phyloP scores from a whole-genome alignment of 2,888 invertebrate species.

The Eupithecia exiguata region DNA sequence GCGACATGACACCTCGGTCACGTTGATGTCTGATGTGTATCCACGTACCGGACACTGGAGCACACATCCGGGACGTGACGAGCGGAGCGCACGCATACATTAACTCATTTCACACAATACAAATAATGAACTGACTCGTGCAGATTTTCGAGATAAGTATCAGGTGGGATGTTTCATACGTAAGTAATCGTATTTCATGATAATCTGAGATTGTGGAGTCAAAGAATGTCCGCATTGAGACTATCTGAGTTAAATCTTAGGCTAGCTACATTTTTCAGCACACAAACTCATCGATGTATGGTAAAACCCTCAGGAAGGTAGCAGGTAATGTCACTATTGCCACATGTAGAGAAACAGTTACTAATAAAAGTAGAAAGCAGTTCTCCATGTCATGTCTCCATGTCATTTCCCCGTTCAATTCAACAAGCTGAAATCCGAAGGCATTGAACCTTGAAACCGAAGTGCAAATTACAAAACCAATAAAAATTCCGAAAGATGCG shows the following conservation, averaged over 20 bases:
- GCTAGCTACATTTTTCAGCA: not conserved
- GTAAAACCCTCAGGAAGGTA: not conserved
- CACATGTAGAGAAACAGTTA: not conserved
- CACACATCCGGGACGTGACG: not conserved
- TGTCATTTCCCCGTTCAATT: not conserved
- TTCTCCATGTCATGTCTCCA: not conserved
- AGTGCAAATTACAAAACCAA: slow-evolving; percentile 25
- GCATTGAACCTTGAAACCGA: slow-evolving; percentile 6
- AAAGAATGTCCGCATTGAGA: not conserved
- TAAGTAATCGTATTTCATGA: not conserved
- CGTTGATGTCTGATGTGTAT: not conserved
- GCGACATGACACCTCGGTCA: slow-evolving; percentile 2
- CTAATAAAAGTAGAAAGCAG: not conserved
- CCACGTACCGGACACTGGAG: not conserved
- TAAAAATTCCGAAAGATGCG: slow-evolving; percentile 33
- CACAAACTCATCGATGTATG: not conserved
- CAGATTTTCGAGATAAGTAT: not conserved
- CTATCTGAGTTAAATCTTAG: not conserved
- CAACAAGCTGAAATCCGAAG: not conserved
- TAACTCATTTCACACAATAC: not conserved
- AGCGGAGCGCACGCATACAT: not conserved
- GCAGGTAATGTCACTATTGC: not conserved
- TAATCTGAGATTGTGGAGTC: not conserved
- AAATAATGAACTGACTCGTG: not conserved
- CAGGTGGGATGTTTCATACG: not conserved